These are phyloP conservation scores for Ditylenchus weischeri DNA, from an alignment of 2,888 invertebrate species.

Conservation along the genomic window DNA sequence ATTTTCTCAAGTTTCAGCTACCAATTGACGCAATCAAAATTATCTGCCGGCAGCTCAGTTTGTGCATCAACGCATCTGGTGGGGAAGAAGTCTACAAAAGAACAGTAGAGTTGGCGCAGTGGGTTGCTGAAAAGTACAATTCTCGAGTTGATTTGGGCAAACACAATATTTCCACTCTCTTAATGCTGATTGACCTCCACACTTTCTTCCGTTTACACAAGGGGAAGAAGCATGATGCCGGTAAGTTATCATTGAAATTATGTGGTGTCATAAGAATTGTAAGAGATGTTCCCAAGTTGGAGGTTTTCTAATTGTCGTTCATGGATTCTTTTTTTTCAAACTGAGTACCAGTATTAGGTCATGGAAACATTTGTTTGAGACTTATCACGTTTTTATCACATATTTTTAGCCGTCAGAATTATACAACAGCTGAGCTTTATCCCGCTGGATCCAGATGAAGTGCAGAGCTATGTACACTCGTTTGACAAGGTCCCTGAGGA, in stretches of 20 bases:
- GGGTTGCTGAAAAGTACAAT: slow-evolving; percentile 15
- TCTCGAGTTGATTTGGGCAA: slow-evolving; percentile 15
- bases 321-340: too few species aligned
- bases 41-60: slow-evolving; percentile 26
- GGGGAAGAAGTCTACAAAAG: slow-evolving; percentile 24
- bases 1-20: slow-evolving; percentile 26
- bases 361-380: too few species aligned
- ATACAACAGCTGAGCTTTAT: slow-evolving; percentile 27
- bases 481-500: slow-evolving; percentile 49
- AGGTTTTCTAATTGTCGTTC: too few species aligned
- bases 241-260: too few species aligned
- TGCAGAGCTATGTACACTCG: slow-evolving; percentile 36
- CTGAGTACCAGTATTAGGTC: too few species aligned
- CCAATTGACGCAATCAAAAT: slow-evolving; percentile 42
- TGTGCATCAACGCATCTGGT: slow-evolving; percentile 36
- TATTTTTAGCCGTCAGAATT: slow-evolving; percentile 17
- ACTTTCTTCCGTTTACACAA: slow-evolving; percentile 41
- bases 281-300: too few species aligned
- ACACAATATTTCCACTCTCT: slow-evolving; percentile 36
- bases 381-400: too few species aligned
- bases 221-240: slow-evolving; percentile 17
- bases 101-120: slow-evolving; percentile 31
- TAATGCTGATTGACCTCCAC: slow-evolving; percentile 39
- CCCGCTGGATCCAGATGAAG: slow-evolving; percentile 32
- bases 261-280: too few species aligned